These are phyloP conservation scores for Brienomyrus longianalis DNA, from an alignment of 2,113 vertebrate species.

Conservation along the genomic window DNA sequence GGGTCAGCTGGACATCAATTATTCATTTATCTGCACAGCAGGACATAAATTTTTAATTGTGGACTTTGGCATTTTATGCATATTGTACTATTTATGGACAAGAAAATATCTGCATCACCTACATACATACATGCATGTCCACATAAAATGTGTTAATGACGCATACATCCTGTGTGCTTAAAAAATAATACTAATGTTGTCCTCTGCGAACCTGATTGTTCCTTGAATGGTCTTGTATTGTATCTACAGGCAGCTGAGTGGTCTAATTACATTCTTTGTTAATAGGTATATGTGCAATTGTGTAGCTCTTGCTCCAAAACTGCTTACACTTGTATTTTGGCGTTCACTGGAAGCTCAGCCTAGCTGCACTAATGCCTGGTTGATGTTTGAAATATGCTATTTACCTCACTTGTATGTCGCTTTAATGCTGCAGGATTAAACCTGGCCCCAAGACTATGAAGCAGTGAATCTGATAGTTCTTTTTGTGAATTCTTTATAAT, in stretches of 20 bases:
- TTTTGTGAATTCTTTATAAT: neutral
- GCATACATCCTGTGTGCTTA: neutral
- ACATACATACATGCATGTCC: neutral
- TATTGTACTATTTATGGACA: neutral
- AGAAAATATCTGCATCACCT: neutral
- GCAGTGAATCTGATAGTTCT: neutral
- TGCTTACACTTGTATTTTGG: neutral
- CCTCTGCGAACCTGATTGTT: neutral
- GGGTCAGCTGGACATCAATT: constrained; percentile 9
- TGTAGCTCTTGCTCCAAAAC: neutral
- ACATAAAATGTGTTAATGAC: neutral
- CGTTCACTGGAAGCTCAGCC: neutral
- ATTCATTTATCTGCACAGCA: constrained; percentile 16
- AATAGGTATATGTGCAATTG: neutral
- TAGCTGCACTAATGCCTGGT: neutral
- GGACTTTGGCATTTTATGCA: constrained; percentile 1
- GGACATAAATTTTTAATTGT: constrained; percentile 8
- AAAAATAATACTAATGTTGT: neutral
- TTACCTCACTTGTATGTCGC: neutral
- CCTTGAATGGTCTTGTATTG: neutral
- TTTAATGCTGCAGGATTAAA: neutral
- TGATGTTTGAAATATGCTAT: neutral
- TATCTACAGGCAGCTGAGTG: neutral
- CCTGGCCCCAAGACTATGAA: neutral
- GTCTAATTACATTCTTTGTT: neutral